phyloP scores from a whole-genome alignment of 2,113 vertebrate genomes.

The Antechinus flavipes region DNA sequence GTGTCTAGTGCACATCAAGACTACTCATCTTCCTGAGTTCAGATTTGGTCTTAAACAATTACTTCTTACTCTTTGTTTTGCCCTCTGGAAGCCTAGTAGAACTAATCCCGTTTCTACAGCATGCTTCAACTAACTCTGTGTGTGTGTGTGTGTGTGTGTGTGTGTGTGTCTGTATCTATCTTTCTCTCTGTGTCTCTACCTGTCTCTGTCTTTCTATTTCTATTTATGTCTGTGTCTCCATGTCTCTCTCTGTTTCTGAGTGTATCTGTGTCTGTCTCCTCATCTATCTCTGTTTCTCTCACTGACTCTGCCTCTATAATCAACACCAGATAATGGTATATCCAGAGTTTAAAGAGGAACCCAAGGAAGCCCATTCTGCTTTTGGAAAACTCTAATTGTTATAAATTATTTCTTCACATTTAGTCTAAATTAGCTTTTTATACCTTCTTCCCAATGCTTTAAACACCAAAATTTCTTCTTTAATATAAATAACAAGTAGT shows the following conservation, averaged over 20 bases:
- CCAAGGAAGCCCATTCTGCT: neutral
- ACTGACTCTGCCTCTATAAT: neutral
- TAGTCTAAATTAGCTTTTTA: neutral
- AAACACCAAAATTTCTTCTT: neutral
- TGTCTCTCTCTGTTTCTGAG: too few species aligned
- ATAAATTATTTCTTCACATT: neutral
- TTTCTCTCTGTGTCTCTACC: neutral
- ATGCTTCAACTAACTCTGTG: too few species aligned
- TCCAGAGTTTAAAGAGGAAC: neutral
- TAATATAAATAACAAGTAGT: neutral
- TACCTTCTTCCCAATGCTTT: neutral
- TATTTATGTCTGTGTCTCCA: neutral
- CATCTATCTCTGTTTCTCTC: too few species aligned
- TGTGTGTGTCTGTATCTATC: rapidly evolving
- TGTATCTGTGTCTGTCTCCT: too few species aligned
- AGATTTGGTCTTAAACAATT: neutral
- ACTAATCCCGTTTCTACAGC: neutral
- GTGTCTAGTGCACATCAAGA: neutral
- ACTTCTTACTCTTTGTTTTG: neutral
- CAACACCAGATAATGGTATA: neutral
- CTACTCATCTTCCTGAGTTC: neutral
- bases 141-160: too few species aligned
- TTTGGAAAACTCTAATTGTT: neutral
- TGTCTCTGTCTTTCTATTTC: neutral
- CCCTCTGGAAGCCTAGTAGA: neutral